Percentiles rank a stretch among this genome's conserved stretches.
phyloP scores from a whole-genome alignment of 2,113 vertebrate species.

The Nyctereutes procyonoides region DNA sequence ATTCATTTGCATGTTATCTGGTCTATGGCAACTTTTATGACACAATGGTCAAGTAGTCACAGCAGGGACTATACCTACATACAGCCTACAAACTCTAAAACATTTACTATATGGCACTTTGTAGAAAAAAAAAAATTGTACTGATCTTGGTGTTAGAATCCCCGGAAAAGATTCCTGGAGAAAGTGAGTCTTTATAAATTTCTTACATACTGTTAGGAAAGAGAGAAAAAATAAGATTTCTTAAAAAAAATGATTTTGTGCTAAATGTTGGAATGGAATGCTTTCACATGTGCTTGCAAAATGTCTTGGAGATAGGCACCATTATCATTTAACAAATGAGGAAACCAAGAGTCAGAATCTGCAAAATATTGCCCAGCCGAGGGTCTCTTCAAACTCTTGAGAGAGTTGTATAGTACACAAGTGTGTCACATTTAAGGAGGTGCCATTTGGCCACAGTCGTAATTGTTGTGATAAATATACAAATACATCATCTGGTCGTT shows the following conservation, averaged over 20 bases:
- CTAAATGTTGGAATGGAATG: not conserved
- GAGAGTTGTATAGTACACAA: accelerated
- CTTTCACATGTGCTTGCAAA: not conserved
- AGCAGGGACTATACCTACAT: not conserved
- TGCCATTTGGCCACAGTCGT: not conserved
- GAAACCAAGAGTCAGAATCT: not conserved
- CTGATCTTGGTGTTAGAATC: not conserved
- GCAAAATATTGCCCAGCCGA: not conserved
- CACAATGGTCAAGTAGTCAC: not conserved
- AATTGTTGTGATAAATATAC: not conserved
- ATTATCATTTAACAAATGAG: not conserved
- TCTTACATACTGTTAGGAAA: not conserved
- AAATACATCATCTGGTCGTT: not conserved
- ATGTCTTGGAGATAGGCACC: not conserved
- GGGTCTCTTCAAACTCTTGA: too few species aligned
- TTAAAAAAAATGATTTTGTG: not conserved
- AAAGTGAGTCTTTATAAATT: not conserved
- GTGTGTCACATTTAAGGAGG: not conserved
- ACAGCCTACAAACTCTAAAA: not conserved
- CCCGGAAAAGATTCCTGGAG: not conserved
- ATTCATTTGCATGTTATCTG: not conserved
- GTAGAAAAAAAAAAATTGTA: not conserved
- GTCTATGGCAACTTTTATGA: not conserved
- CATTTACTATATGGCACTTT: not conserved
- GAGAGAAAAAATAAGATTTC: not conserved